Conservation (phyloP, 2,113 vertebrate genomes). For the Rhagologus leucostigma region DNA sequence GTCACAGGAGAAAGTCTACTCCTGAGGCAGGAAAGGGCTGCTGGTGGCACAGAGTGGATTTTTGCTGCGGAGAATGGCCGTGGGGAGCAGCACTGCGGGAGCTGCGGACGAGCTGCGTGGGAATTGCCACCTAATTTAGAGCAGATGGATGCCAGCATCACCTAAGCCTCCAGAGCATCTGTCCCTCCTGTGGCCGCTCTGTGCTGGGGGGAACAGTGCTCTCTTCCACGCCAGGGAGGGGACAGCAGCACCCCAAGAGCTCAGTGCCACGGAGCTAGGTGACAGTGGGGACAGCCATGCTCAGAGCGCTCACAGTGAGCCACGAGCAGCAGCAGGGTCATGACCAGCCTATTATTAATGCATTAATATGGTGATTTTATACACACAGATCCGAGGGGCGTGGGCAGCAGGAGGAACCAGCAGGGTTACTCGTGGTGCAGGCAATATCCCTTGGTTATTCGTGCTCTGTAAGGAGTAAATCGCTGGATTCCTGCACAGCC, state of each 20-base stretch:
- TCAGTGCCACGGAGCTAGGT: fast-evolving
- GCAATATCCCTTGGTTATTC: background rate
- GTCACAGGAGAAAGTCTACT: background rate
- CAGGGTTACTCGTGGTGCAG: background rate
- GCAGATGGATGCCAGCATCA: background rate
- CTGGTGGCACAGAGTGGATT: background rate
- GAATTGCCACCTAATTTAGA: background rate
- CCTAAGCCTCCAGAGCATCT: background rate
- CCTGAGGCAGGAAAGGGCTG: background rate
- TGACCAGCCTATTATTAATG: background rate
- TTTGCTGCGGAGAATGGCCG: background rate
- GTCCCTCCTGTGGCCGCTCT: background rate
- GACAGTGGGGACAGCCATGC: background rate
- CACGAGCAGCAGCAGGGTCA: fast-evolving
- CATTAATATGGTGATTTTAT: background rate
- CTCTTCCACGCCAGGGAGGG: background rate
- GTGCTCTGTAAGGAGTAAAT: background rate
- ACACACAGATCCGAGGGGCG: fast-evolving
- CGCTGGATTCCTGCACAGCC: background rate
- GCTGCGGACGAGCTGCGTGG: background rate
- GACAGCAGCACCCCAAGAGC: background rate
- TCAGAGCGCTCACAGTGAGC: background rate
- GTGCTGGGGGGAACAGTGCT: fast-evolving
- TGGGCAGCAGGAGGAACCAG: background rate
- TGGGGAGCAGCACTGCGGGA: background rate